Percentiles rank a stretch among this genome's conserved stretches.
phyloP scores from a whole-genome alignment of 2,797 vertebrate genomes.

The Petrocephalus sullivani region DNA sequence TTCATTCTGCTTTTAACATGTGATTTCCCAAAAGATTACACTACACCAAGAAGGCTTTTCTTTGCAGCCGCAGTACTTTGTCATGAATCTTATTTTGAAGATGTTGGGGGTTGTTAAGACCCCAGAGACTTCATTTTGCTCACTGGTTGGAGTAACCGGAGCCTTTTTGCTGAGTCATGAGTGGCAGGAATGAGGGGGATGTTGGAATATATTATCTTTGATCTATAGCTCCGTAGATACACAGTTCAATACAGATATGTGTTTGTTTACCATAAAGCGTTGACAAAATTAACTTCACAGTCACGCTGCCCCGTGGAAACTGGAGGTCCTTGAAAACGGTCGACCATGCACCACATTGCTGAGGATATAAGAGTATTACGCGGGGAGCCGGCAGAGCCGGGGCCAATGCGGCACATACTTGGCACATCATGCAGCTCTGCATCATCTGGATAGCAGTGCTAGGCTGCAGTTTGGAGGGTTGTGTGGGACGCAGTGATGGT shows the following conservation, averaged over 20 bases:
- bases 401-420: neutral
- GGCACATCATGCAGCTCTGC: neutral
- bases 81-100: constrained; percentile 1
- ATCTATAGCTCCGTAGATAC: neutral
- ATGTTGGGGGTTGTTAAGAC: neutral
- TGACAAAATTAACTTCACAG: neutral
- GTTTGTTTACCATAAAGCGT: neutral
- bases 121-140: neutral
- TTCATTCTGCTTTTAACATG: neutral
- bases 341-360: neutral
- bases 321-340: neutral
- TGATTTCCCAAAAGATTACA: neutral
- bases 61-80: neutral
- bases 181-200: neutral
- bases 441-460: neutral
- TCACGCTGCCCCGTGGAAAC: neutral
- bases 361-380: neutral
- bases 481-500: neutral
- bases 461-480: neutral
- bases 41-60: neutral
- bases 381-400: neutral
- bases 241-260: neutral
- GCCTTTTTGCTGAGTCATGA: constrained; percentile 4
- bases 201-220: neutral
- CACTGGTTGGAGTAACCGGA: neutral